Evolutionary conservation across 2,888 invertebrate species (phyloP).

Genomic region (Cecidostiba fungosa): DNA sequence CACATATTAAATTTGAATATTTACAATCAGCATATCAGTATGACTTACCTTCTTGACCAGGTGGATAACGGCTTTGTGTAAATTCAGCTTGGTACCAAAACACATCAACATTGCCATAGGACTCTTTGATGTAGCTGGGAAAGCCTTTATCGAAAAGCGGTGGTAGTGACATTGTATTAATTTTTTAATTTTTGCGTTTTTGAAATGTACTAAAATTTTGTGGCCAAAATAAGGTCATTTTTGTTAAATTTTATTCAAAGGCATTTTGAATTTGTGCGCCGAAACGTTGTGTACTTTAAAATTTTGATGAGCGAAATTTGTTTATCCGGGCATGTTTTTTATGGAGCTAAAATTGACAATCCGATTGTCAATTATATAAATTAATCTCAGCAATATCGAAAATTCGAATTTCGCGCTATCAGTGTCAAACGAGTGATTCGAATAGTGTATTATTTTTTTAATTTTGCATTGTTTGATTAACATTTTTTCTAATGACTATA

Average conservation of each 20-base stretch:
- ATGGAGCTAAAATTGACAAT: constrained; percentile 29
- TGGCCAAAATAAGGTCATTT: constrained; percentile 19
- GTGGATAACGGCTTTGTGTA: constrained; percentile 83
- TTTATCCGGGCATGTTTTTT: constrained; percentile 49
- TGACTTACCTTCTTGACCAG: constrained; percentile 75
- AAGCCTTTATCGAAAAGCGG: constrained; percentile 71
- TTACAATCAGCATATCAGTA: neutral
- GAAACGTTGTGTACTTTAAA: constrained; percentile 35
- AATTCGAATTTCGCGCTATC: constrained; percentile 57
- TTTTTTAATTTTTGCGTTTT: constrained; percentile 41
- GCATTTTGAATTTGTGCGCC: constrained; percentile 48
- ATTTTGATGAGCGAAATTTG: constrained; percentile 39
- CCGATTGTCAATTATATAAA: constrained; percentile 59
- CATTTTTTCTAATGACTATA: neutral
- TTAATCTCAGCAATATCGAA: neutral
- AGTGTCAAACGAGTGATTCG: constrained; percentile 37
- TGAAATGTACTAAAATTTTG: constrained; percentile 23
- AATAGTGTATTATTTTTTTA: neutral
- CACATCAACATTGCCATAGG: constrained; percentile 51
- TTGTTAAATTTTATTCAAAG: constrained; percentile 5
- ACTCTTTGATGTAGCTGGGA: constrained; percentile 71
- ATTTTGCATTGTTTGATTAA: neutral
- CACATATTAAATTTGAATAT: neutral
- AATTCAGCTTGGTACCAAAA: constrained; percentile 84
- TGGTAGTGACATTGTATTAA: constrained; percentile 71